Evolutionary conservation across 2,797 vertebrate species (phyloP).

Genomic region (Euthynnus affinis): DNA sequence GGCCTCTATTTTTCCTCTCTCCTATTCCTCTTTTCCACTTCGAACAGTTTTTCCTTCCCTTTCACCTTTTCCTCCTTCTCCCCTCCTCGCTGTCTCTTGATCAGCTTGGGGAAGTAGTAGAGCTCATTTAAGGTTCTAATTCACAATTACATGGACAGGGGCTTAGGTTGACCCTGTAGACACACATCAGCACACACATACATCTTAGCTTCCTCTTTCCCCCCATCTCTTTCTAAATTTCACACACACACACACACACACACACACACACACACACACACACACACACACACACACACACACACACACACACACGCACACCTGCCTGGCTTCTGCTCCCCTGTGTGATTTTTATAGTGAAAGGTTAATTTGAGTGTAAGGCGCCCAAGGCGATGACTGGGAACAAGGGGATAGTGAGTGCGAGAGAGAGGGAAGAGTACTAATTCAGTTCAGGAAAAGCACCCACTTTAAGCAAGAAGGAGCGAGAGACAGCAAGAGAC

Average conservation of each 20-base stretch:
- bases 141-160: conserved; percentile 78
- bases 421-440: conserved; percentile 33
- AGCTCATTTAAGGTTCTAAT: conserved; percentile 78
- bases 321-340: conserved; percentile 51
- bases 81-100: conserved; percentile 14
- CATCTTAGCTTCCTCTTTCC: not conserved
- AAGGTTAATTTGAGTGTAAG: conserved; percentile 85
- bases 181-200: conserved; percentile 8
- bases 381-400: conserved; percentile 70
- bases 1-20: not conserved
- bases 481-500: conserved; percentile 43
- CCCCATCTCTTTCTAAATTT: not conserved
- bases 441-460: conserved; percentile 66
- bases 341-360: conserved; percentile 78
- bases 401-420: conserved; percentile 55
- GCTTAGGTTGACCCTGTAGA: conserved; percentile 64
- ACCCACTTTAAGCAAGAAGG: conserved; percentile 58
- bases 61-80: conserved; percentile 25
- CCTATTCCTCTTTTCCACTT: not conserved
- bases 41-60: conserved; percentile 15
- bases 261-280: conserved; percentile 33
- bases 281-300: conserved; percentile 30
- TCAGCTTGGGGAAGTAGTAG: conserved; percentile 53
- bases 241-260: conserved; percentile 30
- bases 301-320: conserved; percentile 36